These are phyloP conservation scores for Lycodopsis pacificus DNA, from an alignment of 2,797 vertebrate genomes.

Conservation along the genomic window DNA sequence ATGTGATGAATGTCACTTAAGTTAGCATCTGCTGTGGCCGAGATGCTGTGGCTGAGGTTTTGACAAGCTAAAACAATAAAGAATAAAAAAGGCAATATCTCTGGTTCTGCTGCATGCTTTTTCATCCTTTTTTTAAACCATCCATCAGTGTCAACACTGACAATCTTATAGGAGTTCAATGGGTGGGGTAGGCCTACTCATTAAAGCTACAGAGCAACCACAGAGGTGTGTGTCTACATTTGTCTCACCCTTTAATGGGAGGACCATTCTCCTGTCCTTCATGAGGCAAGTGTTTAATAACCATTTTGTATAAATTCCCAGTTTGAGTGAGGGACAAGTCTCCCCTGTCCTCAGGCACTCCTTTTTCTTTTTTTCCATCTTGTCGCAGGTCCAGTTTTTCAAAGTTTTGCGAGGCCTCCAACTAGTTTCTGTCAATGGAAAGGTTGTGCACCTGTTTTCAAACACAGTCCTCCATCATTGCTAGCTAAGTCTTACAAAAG, in stretches of 20 bases:
- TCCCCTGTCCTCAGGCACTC: no score
- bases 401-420: no score
- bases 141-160: no score
- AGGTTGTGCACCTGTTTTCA: not conserved
- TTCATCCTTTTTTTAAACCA: no score
- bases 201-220: not conserved
- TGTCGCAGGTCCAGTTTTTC: no score
- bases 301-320: not conserved
- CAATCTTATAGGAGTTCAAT: not conserved
- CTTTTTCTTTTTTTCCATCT: no score
- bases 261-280: slow-evolving; percentile 19
- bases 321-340: not conserved
- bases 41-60: no score
- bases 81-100: not conserved
- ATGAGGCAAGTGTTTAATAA: not conserved
- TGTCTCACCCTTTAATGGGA: not conserved
- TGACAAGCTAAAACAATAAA: not conserved
- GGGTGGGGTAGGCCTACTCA: not conserved
- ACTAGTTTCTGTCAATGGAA: no score
- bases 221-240: not conserved
- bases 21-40: not conserved
- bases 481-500: not conserved
- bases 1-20: not conserved
- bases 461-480: not conserved
- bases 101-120: not conserved